These are phyloP conservation scores for Sinodicranocentrus sp. DNA, from an alignment of 2,888 invertebrate genomes.

Conservation along the genomic window DNA sequence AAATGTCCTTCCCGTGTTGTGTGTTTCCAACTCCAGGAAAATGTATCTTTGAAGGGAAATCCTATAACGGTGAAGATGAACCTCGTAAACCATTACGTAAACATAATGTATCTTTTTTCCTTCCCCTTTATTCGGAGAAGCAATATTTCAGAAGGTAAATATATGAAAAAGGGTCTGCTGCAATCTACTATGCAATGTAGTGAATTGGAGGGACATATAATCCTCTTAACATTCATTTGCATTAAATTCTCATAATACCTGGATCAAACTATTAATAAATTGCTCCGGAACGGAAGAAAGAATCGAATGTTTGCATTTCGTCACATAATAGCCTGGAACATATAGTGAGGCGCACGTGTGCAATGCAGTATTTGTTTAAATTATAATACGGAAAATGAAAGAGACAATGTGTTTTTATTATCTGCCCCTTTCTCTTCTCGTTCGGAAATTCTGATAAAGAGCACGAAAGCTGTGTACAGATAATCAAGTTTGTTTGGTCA, in stretches of 20 bases:
- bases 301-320: conserved; percentile 15
- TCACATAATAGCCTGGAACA: not conserved
- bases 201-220: conserved; percentile 10
- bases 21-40: too few species aligned
- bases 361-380: conserved; percentile 23
- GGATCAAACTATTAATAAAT: conserved; percentile 13
- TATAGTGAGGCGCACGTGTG: conserved; percentile 42
- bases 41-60: too few species aligned
- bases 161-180: too few species aligned
- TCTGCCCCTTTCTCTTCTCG: not conserved
- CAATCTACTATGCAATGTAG: too few species aligned
- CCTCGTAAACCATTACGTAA: too few species aligned
- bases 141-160: too few species aligned
- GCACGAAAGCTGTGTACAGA: conserved; percentile 10
- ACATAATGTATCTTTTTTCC: too few species aligned
- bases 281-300: not conserved
- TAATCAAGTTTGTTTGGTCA: conserved; percentile 67
- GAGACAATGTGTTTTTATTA: not conserved
- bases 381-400: not conserved
- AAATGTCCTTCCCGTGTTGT: too few species aligned
- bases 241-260: conserved; percentile 45
- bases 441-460: not conserved
- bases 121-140: too few species aligned
- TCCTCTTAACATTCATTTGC: conserved; percentile 58
- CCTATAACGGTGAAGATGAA: too few species aligned